Evolutionary conservation across 2,113 vertebrate species (phyloP).

Genomic region (Atractosteus spatula): DNA sequence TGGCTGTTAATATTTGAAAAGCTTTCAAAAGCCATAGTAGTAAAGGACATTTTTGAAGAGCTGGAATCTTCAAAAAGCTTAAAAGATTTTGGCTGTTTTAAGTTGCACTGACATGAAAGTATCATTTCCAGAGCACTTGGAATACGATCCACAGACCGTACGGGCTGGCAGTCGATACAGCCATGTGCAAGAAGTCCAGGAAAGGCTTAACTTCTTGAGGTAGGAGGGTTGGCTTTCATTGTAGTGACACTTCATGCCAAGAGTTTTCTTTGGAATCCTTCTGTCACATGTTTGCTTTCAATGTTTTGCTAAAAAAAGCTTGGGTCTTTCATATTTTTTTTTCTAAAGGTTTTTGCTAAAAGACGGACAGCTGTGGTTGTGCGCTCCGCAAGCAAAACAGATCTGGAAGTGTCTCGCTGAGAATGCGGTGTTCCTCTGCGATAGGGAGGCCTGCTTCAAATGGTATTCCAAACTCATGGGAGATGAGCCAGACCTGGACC

Average conservation of each 20-base stretch:
- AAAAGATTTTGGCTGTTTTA: too few species aligned
- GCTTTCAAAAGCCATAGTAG: too few species aligned
- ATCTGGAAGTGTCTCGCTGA: conserved; percentile 99
- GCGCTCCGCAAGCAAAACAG: conserved; percentile 97
- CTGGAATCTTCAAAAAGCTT: too few species aligned
- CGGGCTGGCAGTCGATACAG: conserved; percentile 95
- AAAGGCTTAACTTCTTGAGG: conserved; percentile 95
- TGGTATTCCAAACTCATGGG: conserved; percentile 99
- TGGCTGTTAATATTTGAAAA: too few species aligned
- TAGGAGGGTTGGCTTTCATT: conserved; percentile 33
- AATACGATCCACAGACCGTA: conserved; percentile 97
- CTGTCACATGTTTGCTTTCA: neutral
- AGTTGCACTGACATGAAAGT: neutral
- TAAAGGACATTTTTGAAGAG: too few species aligned
- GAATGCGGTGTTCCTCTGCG: conserved; percentile 97
- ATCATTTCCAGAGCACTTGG: conserved; percentile 80
- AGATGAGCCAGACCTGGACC: conserved; percentile 96
- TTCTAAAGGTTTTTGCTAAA: conserved; percentile 89
- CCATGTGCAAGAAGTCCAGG: conserved; percentile 97
- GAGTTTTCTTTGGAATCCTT: neutral
- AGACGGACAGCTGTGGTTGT: conserved; percentile 97
- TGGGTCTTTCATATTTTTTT: conserved; percentile 36
- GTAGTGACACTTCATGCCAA: neutral
- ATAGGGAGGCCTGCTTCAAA: conserved; percentile 98
- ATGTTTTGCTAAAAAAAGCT: neutral